Evolutionary conservation across 2,113 vertebrate genomes (phyloP), one percentile per base, ranked within the genome.

Genomic region (Calyptommatus sinebrachiatus): DNA sequence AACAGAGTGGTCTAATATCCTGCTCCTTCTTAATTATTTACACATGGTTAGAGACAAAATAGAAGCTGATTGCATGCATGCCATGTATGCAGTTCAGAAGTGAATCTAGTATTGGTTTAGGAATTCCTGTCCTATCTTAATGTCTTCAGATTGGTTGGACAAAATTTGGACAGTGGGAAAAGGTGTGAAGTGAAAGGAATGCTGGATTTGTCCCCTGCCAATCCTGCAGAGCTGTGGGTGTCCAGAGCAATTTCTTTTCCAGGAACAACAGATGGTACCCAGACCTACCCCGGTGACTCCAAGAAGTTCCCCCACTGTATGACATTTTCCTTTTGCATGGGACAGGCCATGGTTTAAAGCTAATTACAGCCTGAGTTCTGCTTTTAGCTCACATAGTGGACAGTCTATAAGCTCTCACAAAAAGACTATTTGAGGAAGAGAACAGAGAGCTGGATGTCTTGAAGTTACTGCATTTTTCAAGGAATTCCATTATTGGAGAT

Each of bases 231-330:
- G 67, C 77, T 62, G 77, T 78, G 77, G 67, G 67, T 71, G 67
- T 78, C 67, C 31, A 46, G 67, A n/a, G 26, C 53, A 69, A 71
- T 31, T 46, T 46, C 31, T 78, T 71, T 71, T 62, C 53, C 67
- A 78, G 31, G 41, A 57, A 57, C 53, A 78, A 78, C 77, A 78
- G 77, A 67, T 78, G 77, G 77, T 45, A 78, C 77, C 77, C 77
- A 78, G 77, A 78, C 62, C 18, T 46, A 45, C 31, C 53, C 46
- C 50, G 71, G 28, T 22, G 67, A 22, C 53, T 78, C 77, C 77
- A 78, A 71, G n/a, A 71, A 45, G 31, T 61, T 53, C 77, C 67
- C 71, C 53, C 77, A 45, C 67, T 45, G 53, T 69, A 50, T 78
- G 77, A 78, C 67, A 61, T 78, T 61, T 71, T 78, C 67, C 31